Percentiles rank a stretch among this genome's conserved stretches.
These are phyloP conservation scores for Ammodytes marinus DNA, from an alignment of 2,113 vertebrate species.

Conservation along the genomic window DNA sequence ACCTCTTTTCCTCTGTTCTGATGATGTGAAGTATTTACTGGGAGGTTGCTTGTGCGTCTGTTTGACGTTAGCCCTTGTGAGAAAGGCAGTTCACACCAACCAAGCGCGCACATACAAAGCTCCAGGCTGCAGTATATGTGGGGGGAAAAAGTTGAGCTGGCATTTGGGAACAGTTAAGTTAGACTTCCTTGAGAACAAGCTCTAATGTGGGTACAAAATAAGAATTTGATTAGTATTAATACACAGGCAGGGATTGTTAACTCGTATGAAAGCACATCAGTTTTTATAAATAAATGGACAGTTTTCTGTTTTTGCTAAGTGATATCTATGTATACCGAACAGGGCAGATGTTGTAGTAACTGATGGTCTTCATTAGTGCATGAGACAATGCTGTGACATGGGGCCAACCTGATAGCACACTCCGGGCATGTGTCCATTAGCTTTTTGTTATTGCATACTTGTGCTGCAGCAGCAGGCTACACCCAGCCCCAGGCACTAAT, in stretches of 20 bases:
- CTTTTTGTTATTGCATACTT: slow-evolving; percentile 79
- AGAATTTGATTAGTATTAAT: slow-evolving; percentile 19
- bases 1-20: slow-evolving; percentile 45
- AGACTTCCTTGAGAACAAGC: slow-evolving; percentile 43
- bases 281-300: slow-evolving; percentile 43
- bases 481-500: slow-evolving; percentile 69
- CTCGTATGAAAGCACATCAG: slow-evolving; percentile 17
- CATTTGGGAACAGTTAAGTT: slow-evolving; percentile 67
- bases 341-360: slow-evolving; percentile 25
- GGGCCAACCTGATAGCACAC: slow-evolving; percentile 54
- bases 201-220: slow-evolving; percentile 13
- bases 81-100: slow-evolving; percentile 78
- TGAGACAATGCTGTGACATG: slow-evolving; percentile 57
- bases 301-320: slow-evolving; percentile 27
- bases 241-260: slow-evolving; percentile 35
- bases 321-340: slow-evolving; percentile 26
- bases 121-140: slow-evolving; percentile 60
- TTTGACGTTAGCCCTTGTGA: slow-evolving; percentile 82
- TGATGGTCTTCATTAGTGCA: slow-evolving; percentile 30
- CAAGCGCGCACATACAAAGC: slow-evolving; percentile 52
- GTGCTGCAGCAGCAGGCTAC: slow-evolving; percentile 70
- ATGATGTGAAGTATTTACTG: slow-evolving; percentile 76
- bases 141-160: slow-evolving; percentile 42
- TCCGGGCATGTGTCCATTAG: slow-evolving; percentile 59
- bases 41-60: slow-evolving; percentile 71